phyloP scores from a whole-genome alignment of 2,113 vertebrate genomes.

The Capra hircus region DNA sequence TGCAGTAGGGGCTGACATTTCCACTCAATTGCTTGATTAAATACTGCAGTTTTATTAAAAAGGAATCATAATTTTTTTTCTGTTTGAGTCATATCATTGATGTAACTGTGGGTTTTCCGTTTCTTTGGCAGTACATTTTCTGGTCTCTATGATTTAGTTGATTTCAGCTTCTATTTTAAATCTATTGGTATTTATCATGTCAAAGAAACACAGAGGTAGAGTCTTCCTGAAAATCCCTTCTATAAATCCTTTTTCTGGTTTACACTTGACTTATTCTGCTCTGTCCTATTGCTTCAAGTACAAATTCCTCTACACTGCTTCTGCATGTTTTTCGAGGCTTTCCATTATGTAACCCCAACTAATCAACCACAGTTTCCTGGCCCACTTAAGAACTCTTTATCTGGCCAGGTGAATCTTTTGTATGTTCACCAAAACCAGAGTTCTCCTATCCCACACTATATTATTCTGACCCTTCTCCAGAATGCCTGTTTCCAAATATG shows the following conservation, averaged over 20 bases:
- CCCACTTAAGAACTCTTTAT: neutral
- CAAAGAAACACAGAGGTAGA: constrained; percentile 16
- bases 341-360: neutral
- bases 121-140: constrained; percentile 49
- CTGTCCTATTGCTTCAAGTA: neutral
- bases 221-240: neutral
- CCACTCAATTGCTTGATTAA: neutral
- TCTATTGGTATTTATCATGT: constrained; percentile 18
- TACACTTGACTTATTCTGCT: neutral
- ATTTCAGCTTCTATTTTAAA: constrained; percentile 50
- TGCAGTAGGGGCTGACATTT: neutral
- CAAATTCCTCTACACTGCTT: neutral
- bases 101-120: constrained; percentile 25
- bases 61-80: neutral
- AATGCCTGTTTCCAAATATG: neutral
- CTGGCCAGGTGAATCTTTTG: neutral
- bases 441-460: neutral
- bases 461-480: neutral
- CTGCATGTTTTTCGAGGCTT: neutral
- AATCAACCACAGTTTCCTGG: neutral
- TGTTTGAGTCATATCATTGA: constrained; percentile 19
- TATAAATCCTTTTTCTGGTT: neutral
- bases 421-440: neutral
- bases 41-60: neutral
- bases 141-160: constrained; percentile 32